These are phyloP conservation scores for Rhodinocichla rosea DNA, from an alignment of 2,113 vertebrate genomes.

Conservation along the genomic window DNA sequence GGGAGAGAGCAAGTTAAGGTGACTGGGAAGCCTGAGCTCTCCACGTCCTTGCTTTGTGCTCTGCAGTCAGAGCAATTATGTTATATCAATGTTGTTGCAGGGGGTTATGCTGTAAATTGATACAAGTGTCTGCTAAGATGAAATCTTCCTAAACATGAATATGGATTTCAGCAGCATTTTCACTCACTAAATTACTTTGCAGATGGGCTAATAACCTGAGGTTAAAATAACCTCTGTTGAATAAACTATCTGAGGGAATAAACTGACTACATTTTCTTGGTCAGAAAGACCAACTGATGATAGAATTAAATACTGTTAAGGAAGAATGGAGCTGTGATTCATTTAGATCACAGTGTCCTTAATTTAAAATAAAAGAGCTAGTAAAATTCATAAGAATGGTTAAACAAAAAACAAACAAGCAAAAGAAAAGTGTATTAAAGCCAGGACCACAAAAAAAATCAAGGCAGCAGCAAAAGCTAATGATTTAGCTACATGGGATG, in stretches of 20 bases:
- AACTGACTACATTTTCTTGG: conserved; percentile 17
- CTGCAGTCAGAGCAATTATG: conserved; percentile 57
- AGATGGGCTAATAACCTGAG: conserved; percentile 58
- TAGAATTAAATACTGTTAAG: conserved; percentile 29
- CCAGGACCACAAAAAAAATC: conserved; percentile 8
- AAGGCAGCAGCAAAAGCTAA: conserved; percentile 51
- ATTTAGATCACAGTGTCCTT: conserved; percentile 24
- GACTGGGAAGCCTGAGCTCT: not conserved
- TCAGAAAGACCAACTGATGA: conserved; percentile 54
- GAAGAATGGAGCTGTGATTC: conserved; percentile 1
- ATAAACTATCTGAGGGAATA: conserved; percentile 48
- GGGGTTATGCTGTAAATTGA: conserved; percentile 44
- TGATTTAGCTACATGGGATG: not conserved
- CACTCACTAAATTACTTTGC: conserved; percentile 47
- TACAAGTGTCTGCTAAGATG: conserved; percentile 58
- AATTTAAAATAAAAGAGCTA: not conserved
- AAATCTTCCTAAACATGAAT: conserved; percentile 52
- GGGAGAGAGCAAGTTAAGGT: not conserved
- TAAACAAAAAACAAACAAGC: not conserved
- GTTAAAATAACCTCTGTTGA: conserved; percentile 53
- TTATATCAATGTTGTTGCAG: conserved; percentile 28
- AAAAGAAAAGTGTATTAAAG: not conserved
- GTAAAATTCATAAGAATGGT: conserved; percentile 2
- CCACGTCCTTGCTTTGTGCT: conserved; percentile 37
- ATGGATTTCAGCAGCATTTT: conserved; percentile 43